Evolutionary conservation across 2,797 vertebrate species (phyloP).

Genomic region (Molossus molossus): DNA sequence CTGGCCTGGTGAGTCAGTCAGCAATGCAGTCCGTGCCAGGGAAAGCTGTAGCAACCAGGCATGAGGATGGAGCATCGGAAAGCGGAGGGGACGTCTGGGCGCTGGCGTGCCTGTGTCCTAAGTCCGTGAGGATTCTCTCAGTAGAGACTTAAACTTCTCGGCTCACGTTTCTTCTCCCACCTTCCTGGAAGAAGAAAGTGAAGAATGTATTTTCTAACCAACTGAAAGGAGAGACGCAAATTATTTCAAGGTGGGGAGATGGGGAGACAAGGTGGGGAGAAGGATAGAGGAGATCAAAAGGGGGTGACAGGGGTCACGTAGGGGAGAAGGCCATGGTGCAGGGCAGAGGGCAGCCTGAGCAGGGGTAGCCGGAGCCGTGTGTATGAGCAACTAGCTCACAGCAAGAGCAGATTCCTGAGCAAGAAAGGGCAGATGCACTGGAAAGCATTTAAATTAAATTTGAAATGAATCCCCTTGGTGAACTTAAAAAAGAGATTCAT

Average conservation of each 20-base stretch:
- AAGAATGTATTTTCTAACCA: not conserved
- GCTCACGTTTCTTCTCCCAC: no score
- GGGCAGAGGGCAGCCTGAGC: not conserved
- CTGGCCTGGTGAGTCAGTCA: no score
- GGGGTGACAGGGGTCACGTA: not conserved
- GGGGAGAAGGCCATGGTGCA: not conserved
- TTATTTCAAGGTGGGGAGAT: not conserved
- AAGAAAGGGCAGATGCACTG: not conserved
- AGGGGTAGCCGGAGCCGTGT: not conserved
- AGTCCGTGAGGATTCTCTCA: not conserved
- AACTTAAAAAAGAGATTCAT: not conserved
- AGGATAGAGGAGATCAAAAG: not conserved
- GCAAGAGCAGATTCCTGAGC: not conserved
- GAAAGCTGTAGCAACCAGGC: fast-evolving
- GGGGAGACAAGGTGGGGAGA: not conserved
- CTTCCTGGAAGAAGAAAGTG: not conserved
- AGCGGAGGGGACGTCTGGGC: not conserved
- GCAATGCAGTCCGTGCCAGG: not conserved
- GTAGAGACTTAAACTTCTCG: not conserved
- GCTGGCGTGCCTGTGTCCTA: not conserved
- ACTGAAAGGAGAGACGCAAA: not conserved
- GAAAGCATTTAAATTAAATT: not conserved
- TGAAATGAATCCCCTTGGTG: slow-evolving; percentile 16
- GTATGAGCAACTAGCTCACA: not conserved
- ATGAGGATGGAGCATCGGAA: fast-evolving